Percentiles rank a stretch among this genome's conserved stretches.
Evolutionary conservation across 1,140 invertebrate genomes (phyloP).

Genomic region (Diuraphis noxia): DNA sequence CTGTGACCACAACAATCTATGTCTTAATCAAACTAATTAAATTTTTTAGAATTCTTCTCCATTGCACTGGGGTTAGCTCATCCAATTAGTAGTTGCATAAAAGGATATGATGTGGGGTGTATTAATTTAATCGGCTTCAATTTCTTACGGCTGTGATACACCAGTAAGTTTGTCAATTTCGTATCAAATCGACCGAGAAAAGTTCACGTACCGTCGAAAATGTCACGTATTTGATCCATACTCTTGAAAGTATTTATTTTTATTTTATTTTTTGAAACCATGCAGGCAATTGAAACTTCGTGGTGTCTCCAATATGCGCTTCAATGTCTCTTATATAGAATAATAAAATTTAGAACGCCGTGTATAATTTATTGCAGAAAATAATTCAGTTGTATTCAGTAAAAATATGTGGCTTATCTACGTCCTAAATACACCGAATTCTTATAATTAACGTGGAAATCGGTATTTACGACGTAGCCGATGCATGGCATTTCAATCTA

Average conservation of each 20-base stretch:
- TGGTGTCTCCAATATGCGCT: neutral
- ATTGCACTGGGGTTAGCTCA: neutral
- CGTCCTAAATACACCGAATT: neutral
- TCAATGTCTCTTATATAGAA: neutral
- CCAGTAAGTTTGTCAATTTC: neutral
- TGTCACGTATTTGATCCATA: neutral
- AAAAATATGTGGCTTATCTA: neutral
- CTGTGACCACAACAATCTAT: neutral
- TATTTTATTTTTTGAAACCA: neutral
- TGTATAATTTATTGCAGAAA: neutral
- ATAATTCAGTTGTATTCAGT: neutral
- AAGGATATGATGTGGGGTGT: neutral
- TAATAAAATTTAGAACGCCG: neutral
- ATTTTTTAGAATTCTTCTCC: neutral
- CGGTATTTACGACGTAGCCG: neutral
- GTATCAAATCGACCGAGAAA: neutral
- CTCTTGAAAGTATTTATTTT: neutral
- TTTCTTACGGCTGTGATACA: neutral
- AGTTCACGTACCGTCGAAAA: neutral
- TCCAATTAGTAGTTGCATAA: slow-evolving; percentile 24
- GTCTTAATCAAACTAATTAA: slow-evolving; percentile 33
- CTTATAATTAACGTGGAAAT: neutral
- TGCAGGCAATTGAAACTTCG: neutral
- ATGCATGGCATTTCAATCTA: neutral
- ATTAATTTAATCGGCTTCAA: neutral